phyloP scores from a whole-genome alignment of 2,113 vertebrate genomes.

The Engystomops pustulosus region DNA sequence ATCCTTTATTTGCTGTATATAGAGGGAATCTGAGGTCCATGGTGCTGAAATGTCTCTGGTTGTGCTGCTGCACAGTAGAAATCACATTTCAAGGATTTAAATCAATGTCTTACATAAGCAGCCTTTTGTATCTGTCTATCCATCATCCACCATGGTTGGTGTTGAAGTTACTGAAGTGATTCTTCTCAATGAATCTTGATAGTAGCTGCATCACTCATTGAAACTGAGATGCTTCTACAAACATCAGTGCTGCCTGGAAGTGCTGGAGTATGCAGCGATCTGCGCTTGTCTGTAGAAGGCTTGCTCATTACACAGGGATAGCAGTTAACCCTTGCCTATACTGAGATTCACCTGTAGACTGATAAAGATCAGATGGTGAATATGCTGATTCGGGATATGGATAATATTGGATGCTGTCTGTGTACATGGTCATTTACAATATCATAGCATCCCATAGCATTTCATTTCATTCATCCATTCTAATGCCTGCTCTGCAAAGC shows the following conservation, averaged over 20 bases:
- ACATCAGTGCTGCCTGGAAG: not conserved
- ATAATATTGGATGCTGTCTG: too few species aligned
- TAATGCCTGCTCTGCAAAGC: not conserved
- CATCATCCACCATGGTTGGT: not conserved
- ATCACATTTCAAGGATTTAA: too few species aligned
- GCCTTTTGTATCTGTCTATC: not conserved
- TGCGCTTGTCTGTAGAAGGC: not conserved
- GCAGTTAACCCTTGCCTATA: not conserved
- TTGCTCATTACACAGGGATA: not conserved
- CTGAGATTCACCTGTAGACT: not conserved
- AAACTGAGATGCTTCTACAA: not conserved
- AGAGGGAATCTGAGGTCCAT: not conserved
- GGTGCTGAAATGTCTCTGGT: conserved; percentile 1
- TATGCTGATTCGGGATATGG: not conserved
- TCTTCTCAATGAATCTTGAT: not conserved
- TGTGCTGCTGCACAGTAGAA: not conserved
- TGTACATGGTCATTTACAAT: too few species aligned
- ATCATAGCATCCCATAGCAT: not conserved
- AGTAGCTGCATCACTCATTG: not conserved
- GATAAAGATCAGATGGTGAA: not conserved
- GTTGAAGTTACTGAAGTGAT: not conserved
- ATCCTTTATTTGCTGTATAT: not conserved
- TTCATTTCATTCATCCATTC: not conserved
- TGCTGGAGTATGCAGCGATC: not conserved
- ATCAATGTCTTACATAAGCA: too few species aligned